Base-by-base conservation (phyloP, 2,797 vertebrate genomes). In the Lutjanus argentimaculatus region DNA sequence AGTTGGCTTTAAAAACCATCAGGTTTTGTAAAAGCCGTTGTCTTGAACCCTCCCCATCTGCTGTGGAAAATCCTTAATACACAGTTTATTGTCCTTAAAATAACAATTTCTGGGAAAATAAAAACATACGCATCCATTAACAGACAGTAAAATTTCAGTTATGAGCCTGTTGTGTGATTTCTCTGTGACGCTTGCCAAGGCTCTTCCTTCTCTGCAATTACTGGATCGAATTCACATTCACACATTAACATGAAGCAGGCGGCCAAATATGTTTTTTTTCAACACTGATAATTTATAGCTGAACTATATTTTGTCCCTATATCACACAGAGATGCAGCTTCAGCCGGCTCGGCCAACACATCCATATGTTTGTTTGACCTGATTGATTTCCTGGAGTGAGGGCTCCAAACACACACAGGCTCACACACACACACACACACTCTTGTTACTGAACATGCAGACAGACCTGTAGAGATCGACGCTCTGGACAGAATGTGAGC, bases 151-250 rank as follows among this genome's bases (percentile, higher is more conserved):
- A 91, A 68, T 56, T 88, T 78, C 51, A 72, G 82, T 92, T 87
- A 87, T 82, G 86, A 83, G 89, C 63, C 80, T 83, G 84, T 87
- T 91, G 84, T 87, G 90, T 84, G 92, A 59, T 84, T 90, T 85
- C 81, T 84, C 67, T 82, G 57, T 53, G 59, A n/a, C 22, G 69
- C 62, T 59, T 80, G 88, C 84, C 88, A 86, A 86, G 72, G 59
- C 74, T 90, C 80, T 84, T 88, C 72, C 67, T 88, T 79, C 72
- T 82, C 81, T 87, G 87, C 88, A 91, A 94, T 92, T 87, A 90
- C 71, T 89, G 85, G 83, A 91, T 90, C 80, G 77, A 62, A 87
- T 87, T 92, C 84, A 88, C 85, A 88, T 94, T 94, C 86, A 75
- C 85, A 87, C 85, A 86, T 92, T 89, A 90, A 89, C 83, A 83